Percentiles rank a stretch among this genome's conserved stretches.
These are phyloP conservation scores for Papilio demoleus DNA, from an alignment of 2,888 invertebrate genomes.

Conservation along the genomic window DNA sequence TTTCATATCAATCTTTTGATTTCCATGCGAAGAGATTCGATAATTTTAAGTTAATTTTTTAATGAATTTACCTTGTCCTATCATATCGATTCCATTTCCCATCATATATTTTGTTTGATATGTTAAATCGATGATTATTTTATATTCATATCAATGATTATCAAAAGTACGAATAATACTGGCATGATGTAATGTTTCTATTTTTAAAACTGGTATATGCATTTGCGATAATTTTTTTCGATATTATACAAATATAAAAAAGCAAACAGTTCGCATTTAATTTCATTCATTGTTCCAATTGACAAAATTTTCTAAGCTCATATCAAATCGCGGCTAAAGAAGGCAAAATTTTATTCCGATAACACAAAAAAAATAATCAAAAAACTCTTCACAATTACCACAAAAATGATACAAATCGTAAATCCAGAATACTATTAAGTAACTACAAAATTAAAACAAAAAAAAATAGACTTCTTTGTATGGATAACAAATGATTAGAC, in stretches of 20 bases:
- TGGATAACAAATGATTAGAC: too few species aligned
- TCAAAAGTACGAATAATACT: background rate
- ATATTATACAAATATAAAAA: background rate
- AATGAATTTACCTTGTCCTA: background rate
- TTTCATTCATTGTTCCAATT: background rate
- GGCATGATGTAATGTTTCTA: conserved; percentile 9
- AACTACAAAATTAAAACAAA: background rate
- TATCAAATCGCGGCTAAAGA: too few species aligned
- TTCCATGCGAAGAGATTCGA: too few species aligned
- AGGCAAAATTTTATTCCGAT: too few species aligned
- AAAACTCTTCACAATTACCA: background rate
- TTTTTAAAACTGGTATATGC: background rate
- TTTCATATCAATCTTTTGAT: too few species aligned
- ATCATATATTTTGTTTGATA: background rate
- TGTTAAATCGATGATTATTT: conserved; percentile 15
- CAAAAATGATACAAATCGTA: background rate
- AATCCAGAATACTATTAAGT: too few species aligned
- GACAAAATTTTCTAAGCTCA: background rate
- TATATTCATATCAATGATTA: conserved; percentile 1
- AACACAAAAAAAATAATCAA: too few species aligned
- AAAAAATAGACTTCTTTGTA: too few species aligned
- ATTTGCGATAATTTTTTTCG: too few species aligned
- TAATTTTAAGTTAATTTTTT: background rate
- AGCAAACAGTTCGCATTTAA: background rate
- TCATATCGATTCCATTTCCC: background rate